These are phyloP conservation scores for Odontamblyopus lacepedii DNA, from an alignment of 2,797 vertebrate genomes.

Conservation along the genomic window DNA sequence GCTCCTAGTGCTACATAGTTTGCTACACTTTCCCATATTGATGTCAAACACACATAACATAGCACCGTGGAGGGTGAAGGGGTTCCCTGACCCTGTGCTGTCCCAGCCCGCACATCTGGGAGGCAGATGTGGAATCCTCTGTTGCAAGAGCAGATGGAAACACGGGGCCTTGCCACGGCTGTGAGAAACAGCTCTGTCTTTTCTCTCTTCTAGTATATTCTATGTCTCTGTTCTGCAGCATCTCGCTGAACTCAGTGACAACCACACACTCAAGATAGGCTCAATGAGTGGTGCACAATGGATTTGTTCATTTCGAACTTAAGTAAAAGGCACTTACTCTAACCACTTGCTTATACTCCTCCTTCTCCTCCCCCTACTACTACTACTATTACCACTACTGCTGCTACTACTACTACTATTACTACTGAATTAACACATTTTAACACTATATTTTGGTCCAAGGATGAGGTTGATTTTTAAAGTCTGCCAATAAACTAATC, in stretches of 20 bases:
- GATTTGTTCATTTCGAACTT: background rate
- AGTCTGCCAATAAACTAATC: background rate
- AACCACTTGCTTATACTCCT: too few species aligned
- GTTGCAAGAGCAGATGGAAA: slow-evolving; percentile 76
- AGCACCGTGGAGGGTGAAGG: slow-evolving; percentile 70
- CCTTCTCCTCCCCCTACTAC: too few species aligned
- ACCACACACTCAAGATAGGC: background rate
- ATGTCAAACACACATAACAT: slow-evolving; percentile 20
- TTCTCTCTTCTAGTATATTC: slow-evolving; percentile 24
- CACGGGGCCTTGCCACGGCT: slow-evolving; percentile 65
- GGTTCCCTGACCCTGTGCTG: slow-evolving; percentile 81
- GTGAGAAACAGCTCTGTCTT: slow-evolving; percentile 62
- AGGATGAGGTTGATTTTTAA: too few species aligned
- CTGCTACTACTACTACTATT: too few species aligned
- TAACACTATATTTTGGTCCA: background rate
- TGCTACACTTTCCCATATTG: slow-evolving; percentile 20
- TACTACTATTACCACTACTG: too few species aligned
- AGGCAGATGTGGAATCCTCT: slow-evolving; percentile 74
- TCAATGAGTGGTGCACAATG: background rate
- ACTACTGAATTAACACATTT: background rate
- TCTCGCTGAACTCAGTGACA: background rate
- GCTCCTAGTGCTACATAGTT: slow-evolving; percentile 32
- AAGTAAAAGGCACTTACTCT: background rate
- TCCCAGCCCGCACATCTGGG: slow-evolving; percentile 76
- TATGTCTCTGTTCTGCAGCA: slow-evolving; percentile 13